Evolutionary conservation across 2,888 invertebrate species (phyloP), one percentile per base, ranked within the genome.

Genomic region (Taphrorychus bicolor): DNA sequence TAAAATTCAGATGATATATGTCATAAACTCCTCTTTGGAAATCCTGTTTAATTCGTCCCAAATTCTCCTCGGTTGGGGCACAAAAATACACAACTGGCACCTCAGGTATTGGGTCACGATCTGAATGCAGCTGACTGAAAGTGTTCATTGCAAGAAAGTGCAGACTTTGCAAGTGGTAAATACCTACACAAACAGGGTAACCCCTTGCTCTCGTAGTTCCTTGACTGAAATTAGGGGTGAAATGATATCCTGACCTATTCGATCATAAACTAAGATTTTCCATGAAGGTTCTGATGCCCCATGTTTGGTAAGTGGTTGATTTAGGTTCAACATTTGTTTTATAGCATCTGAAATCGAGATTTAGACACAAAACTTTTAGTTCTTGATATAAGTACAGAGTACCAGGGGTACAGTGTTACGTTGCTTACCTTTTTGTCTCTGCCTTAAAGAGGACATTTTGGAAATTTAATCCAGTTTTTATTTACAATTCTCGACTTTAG

Each of bases 11-110:
- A 81, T 97, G 97, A 81, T 97, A 99, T 58, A 91, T 87, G 77
- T 98, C 98, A 80, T 99, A 99, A 11, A 95, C 84, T 40, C 93
- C 92, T 82, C 91, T 93, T 72, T 92, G 91, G 60, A 95, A 85
- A 81, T 95, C 96, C 83, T 96, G 94, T 71, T 93, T 91, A 71
- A 99, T 97, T 72, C 97, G 87, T 52, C 92, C 93, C 45, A 99
- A 87, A 83, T 99, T 99, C 81, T 98, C 98, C 78, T 97, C 95
- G 9, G 93, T 92, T 2, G 99, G 98, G 72, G 94, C 88, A 82
- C 98, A 97, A 82, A 99, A 98, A 82, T 99, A 99, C 41, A 99
- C 91, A 0, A 97, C 98, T 53, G 99, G 98, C 1, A 98, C 98
- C 85, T 99, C 99, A 4, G 98, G 97, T 77, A 99, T 96, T n/a